Conservation (phyloP, 2,888 invertebrate genomes). For the Odontocolon sp. region DNA sequence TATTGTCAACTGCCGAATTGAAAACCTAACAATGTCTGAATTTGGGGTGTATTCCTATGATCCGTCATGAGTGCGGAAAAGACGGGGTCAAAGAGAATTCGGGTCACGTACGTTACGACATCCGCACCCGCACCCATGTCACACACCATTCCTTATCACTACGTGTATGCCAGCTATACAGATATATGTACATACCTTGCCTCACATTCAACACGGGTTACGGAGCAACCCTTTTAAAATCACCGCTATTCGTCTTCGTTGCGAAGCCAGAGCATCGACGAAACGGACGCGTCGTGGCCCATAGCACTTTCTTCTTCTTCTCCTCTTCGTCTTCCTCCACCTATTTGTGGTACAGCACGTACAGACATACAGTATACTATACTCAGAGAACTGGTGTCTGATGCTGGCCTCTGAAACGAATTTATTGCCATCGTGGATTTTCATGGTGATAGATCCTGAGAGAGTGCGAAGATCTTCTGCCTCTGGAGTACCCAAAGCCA, state of each 20-base stretch:
- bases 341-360: too few relatives aligned
- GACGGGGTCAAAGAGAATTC: conserved; percentile 41
- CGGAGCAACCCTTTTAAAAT: conserved; percentile 61
- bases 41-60: conserved; percentile 15
- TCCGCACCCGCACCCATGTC: neutral
- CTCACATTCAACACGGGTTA: neutral
- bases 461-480: neutral
- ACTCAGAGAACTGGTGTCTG: neutral
- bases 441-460: conserved; percentile 39
- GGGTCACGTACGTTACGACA: conserved; percentile 53
- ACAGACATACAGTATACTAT: conserved; percentile 2
- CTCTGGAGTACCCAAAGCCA: conserved; percentile 1
- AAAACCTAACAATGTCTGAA: conserved; percentile 2
- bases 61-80: neutral
- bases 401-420: conserved; percentile 36
- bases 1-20: too few relatives aligned
- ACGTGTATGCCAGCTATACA: neutral
- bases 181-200: neutral
- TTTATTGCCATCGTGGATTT: conserved; percentile 50
- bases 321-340: neutral
- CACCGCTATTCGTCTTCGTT: conserved; percentile 67
- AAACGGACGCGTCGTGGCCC: conserved; percentile 52
- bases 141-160: neutral
- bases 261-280: conserved; percentile 52
- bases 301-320: neutral